Percentiles rank a stretch among this genome's conserved stretches.
Evolutionary conservation across 2,113 vertebrate species (phyloP).

Genomic region (Poecile atricapillus): DNA sequence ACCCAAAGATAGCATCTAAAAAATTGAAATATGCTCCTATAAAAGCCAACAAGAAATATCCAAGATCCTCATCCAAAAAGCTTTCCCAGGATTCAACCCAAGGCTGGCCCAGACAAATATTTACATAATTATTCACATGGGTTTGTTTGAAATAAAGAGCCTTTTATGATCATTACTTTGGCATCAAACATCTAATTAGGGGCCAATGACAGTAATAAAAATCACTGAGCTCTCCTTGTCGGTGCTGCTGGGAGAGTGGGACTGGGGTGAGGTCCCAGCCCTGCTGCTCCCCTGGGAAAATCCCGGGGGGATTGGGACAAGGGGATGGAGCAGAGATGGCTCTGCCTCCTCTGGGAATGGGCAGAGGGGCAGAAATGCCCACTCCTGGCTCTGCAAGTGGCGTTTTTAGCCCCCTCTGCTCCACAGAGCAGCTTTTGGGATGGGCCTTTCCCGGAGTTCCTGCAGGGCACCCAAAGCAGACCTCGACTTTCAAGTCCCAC

Average conservation of each 20-base stretch:
- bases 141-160: slow-evolving; percentile 59
- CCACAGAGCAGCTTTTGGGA: not conserved
- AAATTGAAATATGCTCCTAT: not conserved
- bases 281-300: not conserved
- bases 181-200: slow-evolving; percentile 24
- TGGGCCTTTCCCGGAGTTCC: not conserved
- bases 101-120: slow-evolving; percentile 55
- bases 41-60: not conserved
- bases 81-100: slow-evolving; percentile 41
- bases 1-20: slow-evolving; percentile 10
- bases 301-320: accelerated
- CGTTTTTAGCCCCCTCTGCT: not conserved
- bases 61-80: slow-evolving; percentile 29
- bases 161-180: slow-evolving; percentile 42
- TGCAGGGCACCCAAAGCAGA: accelerated
- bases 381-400: accelerated
- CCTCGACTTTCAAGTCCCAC: accelerated
- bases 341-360: not conserved
- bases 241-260: not conserved
- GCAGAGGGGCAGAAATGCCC: not conserved
- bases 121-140: slow-evolving; percentile 56
- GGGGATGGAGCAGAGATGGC: not conserved
- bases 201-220: not conserved
- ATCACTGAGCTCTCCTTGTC: not conserved
- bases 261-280: not conserved